Base-by-base conservation (phyloP, 2,888 invertebrate species). In the Vanessa cardui region DNA sequence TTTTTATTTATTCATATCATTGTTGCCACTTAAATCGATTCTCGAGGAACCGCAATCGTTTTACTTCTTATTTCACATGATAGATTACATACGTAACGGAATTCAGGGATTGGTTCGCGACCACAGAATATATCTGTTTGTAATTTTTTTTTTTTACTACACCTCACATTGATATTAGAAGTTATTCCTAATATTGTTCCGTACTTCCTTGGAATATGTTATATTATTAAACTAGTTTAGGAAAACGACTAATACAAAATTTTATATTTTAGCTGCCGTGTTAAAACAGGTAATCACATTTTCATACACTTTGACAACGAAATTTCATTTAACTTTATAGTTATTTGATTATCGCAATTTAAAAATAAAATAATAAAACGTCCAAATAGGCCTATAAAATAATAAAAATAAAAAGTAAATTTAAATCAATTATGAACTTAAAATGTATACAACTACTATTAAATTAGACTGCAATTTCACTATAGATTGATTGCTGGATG, bases 61-160 rank as follows among this genome's bases (percentile, higher is more conserved):
- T 86, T 81, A 77, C 74, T 77, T 78, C 77, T 80, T 79, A 82
- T 84, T 84, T 75, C 83, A 85, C 83, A 84, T 84, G 85, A 80
- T 81, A 82, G 80, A 84, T 85, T 87, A 87, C 85, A 87, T 85
- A 88, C 86, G 83, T 75, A 82, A 83, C 82, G 84, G 85, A 85
- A 85, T 80, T 80, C 72, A 71, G 70, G 62, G 67, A 76, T 78
- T 79, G 77, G 70, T 74, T 71, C 66, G 65, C 65, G 73, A 80
- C 82, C 80, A 77, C 81, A 80, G 76, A 75, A 74, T 74, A 75
- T 77, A 79, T 77, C 70, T 68, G 59, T 66, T 60, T 26, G 65
- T 54, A 54, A 50, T 46, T 45, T 60, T 31, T 46, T 60, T n/a
- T 65, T 65, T 60, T 31, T 58, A 47, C 56, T 18, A 56, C 20